phyloP scores from a whole-genome alignment of 2,113 vertebrate genomes.

The Bubo blakistoni region DNA sequence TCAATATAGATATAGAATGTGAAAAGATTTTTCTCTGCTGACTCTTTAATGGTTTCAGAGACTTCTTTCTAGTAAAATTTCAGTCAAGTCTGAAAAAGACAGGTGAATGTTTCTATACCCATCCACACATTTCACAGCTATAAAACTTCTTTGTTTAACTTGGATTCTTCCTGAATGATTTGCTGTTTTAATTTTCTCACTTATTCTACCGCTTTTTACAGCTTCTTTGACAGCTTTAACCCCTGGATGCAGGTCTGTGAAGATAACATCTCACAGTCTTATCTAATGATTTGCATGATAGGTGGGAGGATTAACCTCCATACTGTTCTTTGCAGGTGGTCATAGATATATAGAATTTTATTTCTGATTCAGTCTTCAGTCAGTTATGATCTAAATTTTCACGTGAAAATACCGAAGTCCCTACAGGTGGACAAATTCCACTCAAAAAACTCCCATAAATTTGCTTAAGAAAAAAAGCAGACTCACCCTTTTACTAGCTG shows the following conservation, averaged over 20 bases:
- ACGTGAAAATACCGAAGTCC: neutral
- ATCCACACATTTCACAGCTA: neutral
- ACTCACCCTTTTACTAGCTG: neutral
- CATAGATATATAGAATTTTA: neutral
- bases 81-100: neutral
- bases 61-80: neutral
- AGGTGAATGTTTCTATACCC: neutral
- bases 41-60: neutral
- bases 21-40: neutral
- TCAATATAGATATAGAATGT: neutral
- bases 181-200: neutral
- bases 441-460: neutral
- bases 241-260: neutral
- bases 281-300: neutral
- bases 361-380: neutral
- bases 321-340: neutral
- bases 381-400: neutral
- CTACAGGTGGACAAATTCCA: neutral
- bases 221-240: neutral
- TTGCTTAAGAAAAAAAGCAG: neutral
- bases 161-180: neutral
- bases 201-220: neutral
- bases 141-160: neutral
- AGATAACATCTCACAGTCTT: neutral
- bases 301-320: neutral